A percentile compares a stretch with the other conserved stretches of the same genome.
Evolutionary conservation across 1,140 invertebrate genomes (phyloP).

Genomic region (Sinonovacula constricta): DNA sequence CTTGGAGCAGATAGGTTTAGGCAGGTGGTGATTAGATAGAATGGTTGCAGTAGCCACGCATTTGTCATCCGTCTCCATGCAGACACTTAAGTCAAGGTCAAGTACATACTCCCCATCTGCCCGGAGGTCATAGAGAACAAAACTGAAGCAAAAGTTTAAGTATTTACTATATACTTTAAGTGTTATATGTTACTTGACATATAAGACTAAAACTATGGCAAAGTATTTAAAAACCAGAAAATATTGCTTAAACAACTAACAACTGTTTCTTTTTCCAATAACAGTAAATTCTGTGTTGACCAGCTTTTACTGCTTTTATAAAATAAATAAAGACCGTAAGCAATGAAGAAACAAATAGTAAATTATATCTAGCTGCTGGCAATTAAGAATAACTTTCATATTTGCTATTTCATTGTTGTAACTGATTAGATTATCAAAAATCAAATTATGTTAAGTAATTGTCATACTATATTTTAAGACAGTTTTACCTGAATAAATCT

Average conservation of each 20-base stretch:
- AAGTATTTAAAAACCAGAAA: not conserved
- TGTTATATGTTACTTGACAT: not conserved
- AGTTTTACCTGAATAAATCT: not conserved
- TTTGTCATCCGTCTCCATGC: not conserved
- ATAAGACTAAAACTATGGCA: not conserved
- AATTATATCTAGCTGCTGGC: too few relatives aligned
- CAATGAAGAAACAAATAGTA: too few relatives aligned
- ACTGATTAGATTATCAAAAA: not conserved
- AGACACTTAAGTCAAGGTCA: not conserved
- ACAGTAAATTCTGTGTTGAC: too few relatives aligned
- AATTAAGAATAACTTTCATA: not conserved
- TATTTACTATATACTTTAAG: not conserved
- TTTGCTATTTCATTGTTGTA: not conserved
- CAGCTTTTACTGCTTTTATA: too few relatives aligned
- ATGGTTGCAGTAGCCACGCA: not conserved
- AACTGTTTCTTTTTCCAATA: not conserved
- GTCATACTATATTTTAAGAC: not conserved
- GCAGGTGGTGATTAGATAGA: not conserved
- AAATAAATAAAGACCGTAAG: too few relatives aligned
- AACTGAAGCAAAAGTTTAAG: not conserved
- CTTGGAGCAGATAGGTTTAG: not conserved
- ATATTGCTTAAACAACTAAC: not conserved
- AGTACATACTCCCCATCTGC: not conserved
- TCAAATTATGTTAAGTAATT: not conserved
- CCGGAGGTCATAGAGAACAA: not conserved